Conservation (phyloP, 2,113 vertebrate species). For the Spheniscus mendiculus region DNA sequence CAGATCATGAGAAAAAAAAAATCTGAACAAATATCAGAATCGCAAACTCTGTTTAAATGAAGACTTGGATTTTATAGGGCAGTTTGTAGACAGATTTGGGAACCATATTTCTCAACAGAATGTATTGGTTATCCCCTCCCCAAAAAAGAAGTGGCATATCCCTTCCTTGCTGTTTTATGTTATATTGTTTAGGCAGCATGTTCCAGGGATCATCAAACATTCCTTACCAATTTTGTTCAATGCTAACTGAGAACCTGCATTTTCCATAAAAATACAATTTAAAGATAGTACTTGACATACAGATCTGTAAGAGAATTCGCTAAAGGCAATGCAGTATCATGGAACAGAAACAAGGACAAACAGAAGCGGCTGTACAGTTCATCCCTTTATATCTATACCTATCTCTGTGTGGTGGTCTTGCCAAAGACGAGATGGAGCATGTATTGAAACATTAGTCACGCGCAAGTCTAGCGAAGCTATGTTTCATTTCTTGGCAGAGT, state of each 20-base stretch:
- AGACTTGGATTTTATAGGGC: neutral
- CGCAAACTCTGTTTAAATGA: neutral
- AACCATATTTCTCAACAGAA: neutral
- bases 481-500: neutral
- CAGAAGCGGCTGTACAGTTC: neutral
- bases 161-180: neutral
- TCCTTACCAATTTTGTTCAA: neutral
- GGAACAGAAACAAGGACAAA: neutral
- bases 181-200: neutral
- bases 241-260: neutral
- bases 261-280: neutral
- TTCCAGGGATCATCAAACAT: neutral
- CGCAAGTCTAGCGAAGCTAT: neutral
- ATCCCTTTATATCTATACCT: rapidly evolving
- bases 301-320: neutral
- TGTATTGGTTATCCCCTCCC: neutral
- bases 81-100: neutral
- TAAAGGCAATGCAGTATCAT: neutral
- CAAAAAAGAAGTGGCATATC: neutral
- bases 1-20: too few relatives aligned
- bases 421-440: neutral
- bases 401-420: neutral
- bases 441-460: neutral
- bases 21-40: neutral
- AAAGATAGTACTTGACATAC: neutral